A percentile compares a stretch with the other conserved stretches of the same genome.
phyloP scores from a whole-genome alignment of 2,888 invertebrate genomes.

The Caenorhabditis zanzibari region DNA sequence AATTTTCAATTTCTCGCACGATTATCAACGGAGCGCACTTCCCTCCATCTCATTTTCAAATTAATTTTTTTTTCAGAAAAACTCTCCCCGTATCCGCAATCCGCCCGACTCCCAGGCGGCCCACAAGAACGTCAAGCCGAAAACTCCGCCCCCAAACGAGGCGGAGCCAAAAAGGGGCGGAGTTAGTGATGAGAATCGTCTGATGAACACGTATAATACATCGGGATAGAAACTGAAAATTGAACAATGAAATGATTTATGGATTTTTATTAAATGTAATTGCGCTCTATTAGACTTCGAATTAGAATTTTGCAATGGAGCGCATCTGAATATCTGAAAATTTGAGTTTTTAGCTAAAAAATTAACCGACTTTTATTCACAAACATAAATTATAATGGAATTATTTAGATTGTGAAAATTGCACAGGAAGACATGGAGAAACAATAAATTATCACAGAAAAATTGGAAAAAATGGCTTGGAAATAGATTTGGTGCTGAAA shows the following conservation, averaged over 20 bases:
- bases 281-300: no score
- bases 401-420: background rate
- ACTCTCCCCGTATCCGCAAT: background rate
- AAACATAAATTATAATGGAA: background rate
- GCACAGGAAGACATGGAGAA: slow-evolving; percentile 16
- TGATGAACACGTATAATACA: slow-evolving; percentile 50
- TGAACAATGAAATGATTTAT: background rate
- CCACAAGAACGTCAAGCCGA: background rate
- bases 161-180: slow-evolving; percentile 1
- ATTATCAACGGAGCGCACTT: no score
- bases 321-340: background rate
- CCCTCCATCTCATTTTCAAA: no score
- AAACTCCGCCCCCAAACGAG: background rate
- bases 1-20: no score
- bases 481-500: background rate
- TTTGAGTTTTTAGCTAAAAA: background rate
- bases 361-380: background rate
- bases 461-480: slow-evolving; percentile 1
- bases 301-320: no score
- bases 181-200: slow-evolving; percentile 44
- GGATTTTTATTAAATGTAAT: background rate
- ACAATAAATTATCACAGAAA: slow-evolving; percentile 14
- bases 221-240: slow-evolving; percentile 33
- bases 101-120: slow-evolving; percentile 14
- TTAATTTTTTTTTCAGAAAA: slow-evolving; percentile 12